These are phyloP conservation scores for Drosophila auraria DNA, from an alignment of 1,140 invertebrate genomes.

Conservation along the genomic window DNA sequence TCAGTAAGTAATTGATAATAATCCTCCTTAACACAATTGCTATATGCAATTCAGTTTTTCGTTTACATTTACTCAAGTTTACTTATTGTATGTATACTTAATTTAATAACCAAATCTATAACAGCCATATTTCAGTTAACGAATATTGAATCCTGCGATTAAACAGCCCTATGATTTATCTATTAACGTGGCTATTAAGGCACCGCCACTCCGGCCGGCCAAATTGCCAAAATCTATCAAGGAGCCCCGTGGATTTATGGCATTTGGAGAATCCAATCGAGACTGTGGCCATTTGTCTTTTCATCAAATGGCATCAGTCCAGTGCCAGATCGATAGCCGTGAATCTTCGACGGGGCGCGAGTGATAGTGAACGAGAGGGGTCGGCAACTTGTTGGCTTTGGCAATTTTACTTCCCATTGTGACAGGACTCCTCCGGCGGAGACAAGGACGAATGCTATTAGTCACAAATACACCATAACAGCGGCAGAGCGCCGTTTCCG, in stretches of 20 bases:
- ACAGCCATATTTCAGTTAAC: background rate
- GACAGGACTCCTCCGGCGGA: slow-evolving; percentile 19
- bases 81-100: too few relatives aligned
- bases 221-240: background rate
- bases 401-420: slow-evolving; percentile 18
- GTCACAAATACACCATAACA: slow-evolving; percentile 55
- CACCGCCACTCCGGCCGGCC: background rate
- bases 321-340: slow-evolving; percentile 42
- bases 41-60: too few relatives aligned
- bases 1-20: too few relatives aligned
- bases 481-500: slow-evolving; percentile 30
- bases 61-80: too few relatives aligned
- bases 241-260: slow-evolving; percentile 23
- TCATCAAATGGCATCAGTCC: slow-evolving; percentile 37
- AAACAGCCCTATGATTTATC: slow-evolving; percentile 3
- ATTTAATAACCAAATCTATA: background rate
- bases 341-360: background rate
- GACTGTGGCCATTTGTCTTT: slow-evolving; percentile 41
- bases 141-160: background rate
- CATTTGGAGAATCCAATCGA: slow-evolving; percentile 33
- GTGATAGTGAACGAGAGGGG: background rate
- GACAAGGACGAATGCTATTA: slow-evolving; percentile 49
- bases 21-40: too few relatives aligned
- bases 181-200: slow-evolving; percentile 3
- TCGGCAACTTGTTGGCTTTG: slow-evolving; percentile 53